A percentile compares a stretch with the other conserved stretches of the same genome.
Evolutionary conservation across 2,888 invertebrate genomes (phyloP).

Genomic region (Pachycephus smyrnensis): DNA sequence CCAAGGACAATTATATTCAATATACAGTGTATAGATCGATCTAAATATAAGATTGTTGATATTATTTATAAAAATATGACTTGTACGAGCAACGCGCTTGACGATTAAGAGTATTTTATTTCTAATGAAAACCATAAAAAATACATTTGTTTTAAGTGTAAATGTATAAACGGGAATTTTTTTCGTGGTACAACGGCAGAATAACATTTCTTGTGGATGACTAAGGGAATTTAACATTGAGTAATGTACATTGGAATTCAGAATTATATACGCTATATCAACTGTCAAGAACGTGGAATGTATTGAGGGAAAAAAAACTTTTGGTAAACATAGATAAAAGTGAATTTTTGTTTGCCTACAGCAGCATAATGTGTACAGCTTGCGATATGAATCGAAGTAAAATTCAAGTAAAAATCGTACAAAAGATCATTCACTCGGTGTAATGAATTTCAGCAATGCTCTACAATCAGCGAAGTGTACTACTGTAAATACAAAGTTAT

Average conservation of each 20-base stretch:
- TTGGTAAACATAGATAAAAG: not conserved
- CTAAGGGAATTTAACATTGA: not conserved
- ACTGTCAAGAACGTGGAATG: not conserved
- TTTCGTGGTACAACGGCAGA: not conserved
- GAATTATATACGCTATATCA: not conserved
- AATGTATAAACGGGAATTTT: not conserved
- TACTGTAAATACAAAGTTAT: not conserved
- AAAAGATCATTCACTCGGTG: not conserved
- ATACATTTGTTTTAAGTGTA: not conserved
- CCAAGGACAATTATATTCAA: not conserved
- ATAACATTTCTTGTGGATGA: not conserved
- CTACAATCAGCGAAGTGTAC: not conserved
- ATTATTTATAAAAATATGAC: not conserved
- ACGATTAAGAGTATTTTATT: not conserved
- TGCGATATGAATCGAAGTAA: not conserved
- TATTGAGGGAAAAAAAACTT: not conserved
- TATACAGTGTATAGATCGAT: not conserved
- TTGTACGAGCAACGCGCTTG: not conserved
- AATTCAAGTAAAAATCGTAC: not conserved
- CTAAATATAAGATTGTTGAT: not conserved
- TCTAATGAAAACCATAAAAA: not conserved
- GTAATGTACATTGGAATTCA: not conserved
- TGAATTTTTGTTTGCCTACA: not conserved
- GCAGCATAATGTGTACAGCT: too few relatives aligned
- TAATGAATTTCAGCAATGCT: not conserved